Evolutionary conservation across 2,888 invertebrate species (phyloP).

Genomic region (Boloria euphrosyne): DNA sequence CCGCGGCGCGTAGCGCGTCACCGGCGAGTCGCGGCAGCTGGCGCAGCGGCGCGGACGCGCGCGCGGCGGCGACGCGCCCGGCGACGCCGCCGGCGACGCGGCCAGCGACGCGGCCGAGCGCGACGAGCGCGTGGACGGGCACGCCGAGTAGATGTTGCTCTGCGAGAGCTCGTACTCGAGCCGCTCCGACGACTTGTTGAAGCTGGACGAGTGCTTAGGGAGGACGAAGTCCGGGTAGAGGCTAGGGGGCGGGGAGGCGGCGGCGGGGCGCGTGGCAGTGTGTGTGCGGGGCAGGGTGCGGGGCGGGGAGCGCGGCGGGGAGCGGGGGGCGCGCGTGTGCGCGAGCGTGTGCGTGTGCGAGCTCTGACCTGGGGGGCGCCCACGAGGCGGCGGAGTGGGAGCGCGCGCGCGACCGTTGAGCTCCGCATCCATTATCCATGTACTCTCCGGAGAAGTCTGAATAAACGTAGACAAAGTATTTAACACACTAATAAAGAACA

Average conservation of each 20-base stretch:
- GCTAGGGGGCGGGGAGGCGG: slow-evolving; percentile 69
- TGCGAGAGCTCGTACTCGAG: slow-evolving; percentile 83
- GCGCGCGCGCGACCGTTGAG: slow-evolving; percentile 72
- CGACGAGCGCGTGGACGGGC: slow-evolving; percentile 68
- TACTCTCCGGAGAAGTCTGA: slow-evolving; percentile 80
- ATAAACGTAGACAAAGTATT: neutral
- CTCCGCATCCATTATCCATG: slow-evolving; percentile 74
- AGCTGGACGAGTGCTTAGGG: slow-evolving; percentile 72
- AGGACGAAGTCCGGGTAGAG: slow-evolving; percentile 72
- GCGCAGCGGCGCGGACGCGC: slow-evolving; percentile 79
- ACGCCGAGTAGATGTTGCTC: slow-evolving; percentile 81
- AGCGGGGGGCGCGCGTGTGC: slow-evolving; percentile 47
- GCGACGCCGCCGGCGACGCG: slow-evolving; percentile 49
- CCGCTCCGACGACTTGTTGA: slow-evolving; percentile 72
- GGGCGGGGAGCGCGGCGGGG: slow-evolving; percentile 44
- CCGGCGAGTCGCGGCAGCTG: slow-evolving; percentile 91
- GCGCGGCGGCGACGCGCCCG: slow-evolving; percentile 38
- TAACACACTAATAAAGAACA: neutral
- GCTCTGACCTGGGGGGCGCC: slow-evolving; percentile 73
- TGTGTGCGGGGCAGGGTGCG: slow-evolving; percentile 57
- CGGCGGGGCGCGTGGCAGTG: slow-evolving; percentile 65
- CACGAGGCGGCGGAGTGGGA: slow-evolving; percentile 79
- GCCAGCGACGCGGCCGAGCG: slow-evolving; percentile 65
- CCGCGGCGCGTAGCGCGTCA: slow-evolving; percentile 86
- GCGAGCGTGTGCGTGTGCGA: slow-evolving; percentile 45